Evolutionary conservation across 1,140 invertebrate species (phyloP), one percentile per base, ranked within the genome.

Genomic region (Gryllus bimaculatus): DNA sequence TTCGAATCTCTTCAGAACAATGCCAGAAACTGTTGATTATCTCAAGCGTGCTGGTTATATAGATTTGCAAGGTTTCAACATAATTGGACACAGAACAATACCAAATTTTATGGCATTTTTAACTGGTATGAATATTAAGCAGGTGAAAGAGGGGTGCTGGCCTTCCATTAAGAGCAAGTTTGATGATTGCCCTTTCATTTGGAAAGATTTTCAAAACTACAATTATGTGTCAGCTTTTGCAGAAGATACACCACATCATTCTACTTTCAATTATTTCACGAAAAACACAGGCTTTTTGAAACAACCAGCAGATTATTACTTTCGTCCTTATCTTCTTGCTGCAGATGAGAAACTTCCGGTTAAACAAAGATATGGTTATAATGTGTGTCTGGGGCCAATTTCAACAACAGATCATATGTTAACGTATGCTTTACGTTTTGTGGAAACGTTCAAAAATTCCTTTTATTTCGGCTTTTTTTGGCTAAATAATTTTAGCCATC

Each of bases 261-360:
- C 91, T 8, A 92, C 93, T 0, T 97, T 96, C 82, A 95, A 96
- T 85, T 96, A 93, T 84, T 83, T 90, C 8, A 83, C 90, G 8
- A 8, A 90, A 8, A 94, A 93, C 83, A 86, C 87, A 73, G 95
- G 95, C 2, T 97, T 97, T 84, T 85, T 89, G 10, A 86, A 91
- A 39, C 90, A 90, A 39, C 95, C 96, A 0, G 93, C 93, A 0
- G 93, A 96, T 84, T 96, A 94, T 83, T 96, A 95, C 82, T 87
- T 93, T 54, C 86, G 93, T 73, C 92, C 93, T 0, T 95, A 94
- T 83, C 90, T 93, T 81, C 82, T 76, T 7, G 80, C 74, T 49
- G 79, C 74, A 48, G 66, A 49, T 8, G 20, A 39, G 47, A 15
- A 79, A 80, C 80, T 66, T 74, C 47, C 48, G 66, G 76, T 13